These are phyloP conservation scores for Microplitis demolitor DNA, from an alignment of 1,140 invertebrate species.

Conservation along the genomic window DNA sequence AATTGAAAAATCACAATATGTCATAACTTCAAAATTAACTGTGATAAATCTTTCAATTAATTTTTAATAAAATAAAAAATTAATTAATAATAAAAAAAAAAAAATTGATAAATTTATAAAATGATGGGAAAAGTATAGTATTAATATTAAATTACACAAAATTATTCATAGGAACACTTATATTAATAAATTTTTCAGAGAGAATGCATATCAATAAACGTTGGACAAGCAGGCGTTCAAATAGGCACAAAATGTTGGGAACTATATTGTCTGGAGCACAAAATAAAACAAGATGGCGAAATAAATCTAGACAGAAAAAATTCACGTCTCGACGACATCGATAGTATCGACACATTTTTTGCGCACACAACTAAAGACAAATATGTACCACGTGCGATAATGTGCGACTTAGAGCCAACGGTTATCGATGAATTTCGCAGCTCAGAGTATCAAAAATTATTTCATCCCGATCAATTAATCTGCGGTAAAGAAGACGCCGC, in stretches of 20 bases:
- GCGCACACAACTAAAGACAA: conserved; percentile 21
- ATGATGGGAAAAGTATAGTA: too few species aligned
- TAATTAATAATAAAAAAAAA: too few species aligned
- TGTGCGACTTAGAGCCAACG: conserved; percentile 22
- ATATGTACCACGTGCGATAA: conserved; percentile 23
- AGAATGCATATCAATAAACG: conserved; percentile 27
- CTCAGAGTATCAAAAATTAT: conserved; percentile 81
- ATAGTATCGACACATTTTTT: conserved; percentile 25
- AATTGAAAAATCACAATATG: too few species aligned
- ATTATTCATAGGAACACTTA: too few species aligned
- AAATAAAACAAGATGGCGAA: conserved; percentile 23
- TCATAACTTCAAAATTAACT: too few species aligned
- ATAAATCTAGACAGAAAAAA: conserved; percentile 18
- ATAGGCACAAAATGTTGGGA: conserved; percentile 26
- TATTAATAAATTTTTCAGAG: background rate
- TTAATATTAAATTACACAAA: too few species aligned
- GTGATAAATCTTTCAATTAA: too few species aligned
- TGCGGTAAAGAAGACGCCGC: conserved; percentile 89
- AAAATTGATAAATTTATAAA: too few species aligned
- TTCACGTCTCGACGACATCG: conserved; percentile 8
- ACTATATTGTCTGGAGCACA: conserved; percentile 24
- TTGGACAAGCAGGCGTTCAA: conserved; percentile 26
- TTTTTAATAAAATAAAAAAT: too few species aligned
- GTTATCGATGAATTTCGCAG: conserved; percentile 71
- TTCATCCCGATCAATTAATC: conserved; percentile 85